Evolutionary conservation across 2,888 invertebrate genomes (phyloP), one percentile per base, ranked within the genome.

Genomic region (Formica aserva): DNA sequence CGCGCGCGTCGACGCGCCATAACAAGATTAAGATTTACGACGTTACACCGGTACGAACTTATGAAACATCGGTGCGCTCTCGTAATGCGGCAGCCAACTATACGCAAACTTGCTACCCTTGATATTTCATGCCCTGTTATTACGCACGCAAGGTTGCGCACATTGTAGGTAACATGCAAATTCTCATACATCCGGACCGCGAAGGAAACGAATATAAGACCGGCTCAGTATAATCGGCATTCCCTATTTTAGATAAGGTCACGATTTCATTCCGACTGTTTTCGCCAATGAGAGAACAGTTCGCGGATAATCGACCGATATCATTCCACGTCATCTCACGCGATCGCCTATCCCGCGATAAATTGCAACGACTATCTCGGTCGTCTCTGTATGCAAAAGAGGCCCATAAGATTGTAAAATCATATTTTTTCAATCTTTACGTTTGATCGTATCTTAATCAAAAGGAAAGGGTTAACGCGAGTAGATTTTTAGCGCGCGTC

Each of bases 141-240:
- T 86, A 74, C 77, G 76, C 83, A 75, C 83, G 86, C 83, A 82
- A 87, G 74, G 78, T 78, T 83, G 78, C 82, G 65, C 83, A 63
- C 63, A 78, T 55, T 60, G 72, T 66, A 74, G 71, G 71, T 52
- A 74, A 38, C 74, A 87, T 87, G 87, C 75, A 87, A 83, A 87
- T 87, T 74, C 74, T 60, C 67, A 74, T 77, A 35, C 83, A 83
- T 85, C 78, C 78, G 63, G 35, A 18, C 62, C 83, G 74, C 83
- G 74, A 78, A 75, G 60, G 83, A 83, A 78, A 83, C 62, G 83
- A 84, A 67, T 77, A 67, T 77, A 71, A 81, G 63, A 75, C 60
- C 35, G 8, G 60, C 69, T n/a, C 41, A 32, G 83, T 78, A 35
- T 35, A 85, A 85, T 85, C 83, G 83, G 74, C 60, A 62, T 75